A percentile compares a stretch with the other conserved stretches of the same genome.
These are phyloP conservation scores for Sylvietta virens DNA, from an alignment of 2,113 vertebrate genomes.

Conservation along the genomic window DNA sequence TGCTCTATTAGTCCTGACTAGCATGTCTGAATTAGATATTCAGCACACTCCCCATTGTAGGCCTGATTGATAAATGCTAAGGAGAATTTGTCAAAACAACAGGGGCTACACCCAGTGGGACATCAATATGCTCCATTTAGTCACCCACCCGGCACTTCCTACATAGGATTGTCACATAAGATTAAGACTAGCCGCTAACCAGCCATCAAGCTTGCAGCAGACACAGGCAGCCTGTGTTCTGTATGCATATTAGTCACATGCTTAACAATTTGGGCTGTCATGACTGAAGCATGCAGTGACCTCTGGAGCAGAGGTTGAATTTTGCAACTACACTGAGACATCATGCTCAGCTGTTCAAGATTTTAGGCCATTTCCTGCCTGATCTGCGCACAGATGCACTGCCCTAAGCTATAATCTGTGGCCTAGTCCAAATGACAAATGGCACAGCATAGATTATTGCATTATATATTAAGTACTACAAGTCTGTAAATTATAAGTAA, in stretches of 20 bases:
- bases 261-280: slow-evolving; percentile 83
- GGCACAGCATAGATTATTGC: slow-evolving; percentile 90
- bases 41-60: slow-evolving; percentile 78
- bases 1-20: slow-evolving; percentile 78
- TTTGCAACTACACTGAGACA: slow-evolving; percentile 78
- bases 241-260: slow-evolving; percentile 81
- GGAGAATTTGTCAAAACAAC: slow-evolving; percentile 95
- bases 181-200: slow-evolving; percentile 83
- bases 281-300: slow-evolving; percentile 78
- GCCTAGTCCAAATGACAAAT: slow-evolving; percentile 94
- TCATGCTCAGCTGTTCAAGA: slow-evolving; percentile 92
- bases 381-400: slow-evolving; percentile 94
- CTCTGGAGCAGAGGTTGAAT: slow-evolving; percentile 85
- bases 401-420: slow-evolving; percentile 98
- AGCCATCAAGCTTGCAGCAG: slow-evolving; percentile 77
- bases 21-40: slow-evolving; percentile 80
- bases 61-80: slow-evolving; percentile 94
- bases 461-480: slow-evolving; percentile 98
- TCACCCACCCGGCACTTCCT: slow-evolving; percentile 81
- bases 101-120: slow-evolving; percentile 87
- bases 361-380: slow-evolving; percentile 92
- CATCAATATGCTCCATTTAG: slow-evolving; percentile 92
- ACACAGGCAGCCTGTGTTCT: slow-evolving; percentile 77
- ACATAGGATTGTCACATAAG: slow-evolving; percentile 79
- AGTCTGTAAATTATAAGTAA: slow-evolving; percentile 97